Evolutionary conservation across 2,888 invertebrate species (phyloP), one percentile per base, ranked within the genome.

Genomic region (Galerucella calmariensis): DNA sequence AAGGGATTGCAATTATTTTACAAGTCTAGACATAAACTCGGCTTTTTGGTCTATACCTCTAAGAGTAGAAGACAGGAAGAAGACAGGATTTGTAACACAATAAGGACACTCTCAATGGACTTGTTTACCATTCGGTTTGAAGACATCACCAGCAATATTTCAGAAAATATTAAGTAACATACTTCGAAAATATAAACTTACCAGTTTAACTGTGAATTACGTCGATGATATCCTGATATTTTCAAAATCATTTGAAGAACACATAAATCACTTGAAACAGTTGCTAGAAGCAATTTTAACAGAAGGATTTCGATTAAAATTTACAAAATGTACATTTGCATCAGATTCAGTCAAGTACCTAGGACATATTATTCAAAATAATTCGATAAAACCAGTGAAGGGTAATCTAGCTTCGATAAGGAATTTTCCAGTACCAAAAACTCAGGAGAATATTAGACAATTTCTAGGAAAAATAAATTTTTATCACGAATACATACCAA

Each of bases 31-130:
- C 41, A 61, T 72, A 16, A 72, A 72, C 46, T 72, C 67, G 0
- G 72, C 72, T 1, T 72, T 72, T 62, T 61, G 72, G 72, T 67
- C 53, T 2, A 72, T 72, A 12, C 67, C 72, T 3, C 8, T 72
- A 16, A 11, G 59, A 12, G 20, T 66, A 46, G 8, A 27, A 66
- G 72, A 72, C 35, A 67, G 67, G 61, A 8, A 46, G 8, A 27
- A 66, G 72, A 72, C 35, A 67, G 67, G 61, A 8, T 72, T 72
- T 61, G 53, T 67, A 4, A 72, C 72, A 16, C 65, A 72, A 41
- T 67, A 68, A 44, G 63, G 68, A 10, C 68, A 73, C 44, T 63
- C 56, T 16, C 73, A 73, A 20, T 63, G 69, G 68, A 73, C 62
- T 16, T 58, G 58, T n/a, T 6, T 35, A 35, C 35, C 35, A 35